phyloP scores from a whole-genome alignment of 2,113 vertebrate species.

The Isichthys henryi region DNA sequence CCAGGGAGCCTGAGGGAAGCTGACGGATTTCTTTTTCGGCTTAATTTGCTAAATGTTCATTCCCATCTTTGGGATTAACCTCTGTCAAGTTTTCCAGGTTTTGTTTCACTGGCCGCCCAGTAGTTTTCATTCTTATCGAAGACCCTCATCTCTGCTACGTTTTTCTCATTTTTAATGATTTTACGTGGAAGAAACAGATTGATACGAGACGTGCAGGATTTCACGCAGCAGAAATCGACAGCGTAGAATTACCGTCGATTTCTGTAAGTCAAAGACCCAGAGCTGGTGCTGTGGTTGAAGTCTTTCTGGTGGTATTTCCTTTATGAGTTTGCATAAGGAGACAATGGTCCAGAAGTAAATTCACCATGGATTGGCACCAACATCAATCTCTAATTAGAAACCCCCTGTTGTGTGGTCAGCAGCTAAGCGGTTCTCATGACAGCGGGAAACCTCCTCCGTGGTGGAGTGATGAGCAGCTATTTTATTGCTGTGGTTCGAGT shows the following conservation, averaged over 20 bases:
- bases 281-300: not conserved
- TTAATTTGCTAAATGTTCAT: not conserved
- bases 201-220: not conserved
- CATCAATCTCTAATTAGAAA: not conserved
- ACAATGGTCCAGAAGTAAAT: not conserved
- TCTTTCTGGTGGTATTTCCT: not conserved
- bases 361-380: not conserved
- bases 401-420: not conserved
- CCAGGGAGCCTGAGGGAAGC: too few species aligned
- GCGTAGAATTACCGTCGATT: not conserved
- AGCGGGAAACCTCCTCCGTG: not conserved
- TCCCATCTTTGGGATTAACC: not conserved
- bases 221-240: not conserved
- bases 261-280: not conserved
- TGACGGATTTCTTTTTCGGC: not conserved
- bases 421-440: not conserved
- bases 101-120: not conserved
- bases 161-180: not conserved
- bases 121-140: not conserved
- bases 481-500: not conserved
- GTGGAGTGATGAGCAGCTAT: not conserved
- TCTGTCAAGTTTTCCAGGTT: not conserved
- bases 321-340: not conserved
- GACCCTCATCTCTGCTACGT: not conserved
- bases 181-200: not conserved